Conservation (phyloP, 2,797 vertebrate genomes). For the Lacerta bilineata region DNA sequence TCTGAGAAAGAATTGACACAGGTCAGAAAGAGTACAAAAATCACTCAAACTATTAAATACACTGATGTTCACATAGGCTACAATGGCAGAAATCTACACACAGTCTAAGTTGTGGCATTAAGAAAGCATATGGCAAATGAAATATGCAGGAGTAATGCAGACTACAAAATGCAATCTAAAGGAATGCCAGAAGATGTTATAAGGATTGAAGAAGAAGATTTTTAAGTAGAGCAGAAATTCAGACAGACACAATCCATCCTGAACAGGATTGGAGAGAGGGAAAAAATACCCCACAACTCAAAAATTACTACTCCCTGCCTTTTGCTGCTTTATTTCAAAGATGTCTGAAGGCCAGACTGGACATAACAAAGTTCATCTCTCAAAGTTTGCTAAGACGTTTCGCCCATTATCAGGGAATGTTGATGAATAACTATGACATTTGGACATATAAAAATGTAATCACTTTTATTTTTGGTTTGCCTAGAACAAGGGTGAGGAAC, state of each 20-base stretch:
- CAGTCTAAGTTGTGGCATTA: constrained; percentile 16
- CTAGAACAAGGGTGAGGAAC: neutral
- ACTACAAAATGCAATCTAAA: neutral
- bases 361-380: neutral
- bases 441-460: neutral
- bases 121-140: constrained; percentile 9
- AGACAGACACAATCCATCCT: neutral
- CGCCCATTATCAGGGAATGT: neutral
- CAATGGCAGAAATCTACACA: neutral
- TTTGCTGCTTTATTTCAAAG: neutral
- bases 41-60: constrained; percentile 53
- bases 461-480: neutral
- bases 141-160: constrained; percentile 22
- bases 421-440: neutral
- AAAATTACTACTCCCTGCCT: neutral
- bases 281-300: neutral
- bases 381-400: neutral
- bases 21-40: constrained; percentile 15
- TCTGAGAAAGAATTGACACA: constrained; percentile 41
- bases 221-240: constrained; percentile 26
- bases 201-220: constrained; percentile 16
- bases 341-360: neutral
- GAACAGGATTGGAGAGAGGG: neutral
- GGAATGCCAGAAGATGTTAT: neutral
- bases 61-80: constrained; percentile 39